These are phyloP conservation scores for Andrena minutula DNA, from an alignment of 2,888 invertebrate genomes.

Conservation along the genomic window DNA sequence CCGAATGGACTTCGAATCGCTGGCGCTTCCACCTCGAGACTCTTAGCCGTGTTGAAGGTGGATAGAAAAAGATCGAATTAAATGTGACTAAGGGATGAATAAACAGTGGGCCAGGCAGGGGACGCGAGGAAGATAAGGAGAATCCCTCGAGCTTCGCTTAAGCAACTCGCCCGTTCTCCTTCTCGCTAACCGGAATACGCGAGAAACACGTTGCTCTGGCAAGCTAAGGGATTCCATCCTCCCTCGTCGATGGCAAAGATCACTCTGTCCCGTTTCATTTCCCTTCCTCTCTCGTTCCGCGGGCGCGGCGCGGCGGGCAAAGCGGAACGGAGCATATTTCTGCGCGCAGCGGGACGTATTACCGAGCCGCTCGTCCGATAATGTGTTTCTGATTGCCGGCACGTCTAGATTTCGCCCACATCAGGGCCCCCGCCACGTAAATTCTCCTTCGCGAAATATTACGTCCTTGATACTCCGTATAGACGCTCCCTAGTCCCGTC, in stretches of 20 bases:
- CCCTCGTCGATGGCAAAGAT: conserved; percentile 45
- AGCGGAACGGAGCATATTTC: conserved; percentile 73
- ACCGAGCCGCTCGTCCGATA: conserved; percentile 79
- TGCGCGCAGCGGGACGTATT: conserved; percentile 80
- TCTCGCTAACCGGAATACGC: neutral
- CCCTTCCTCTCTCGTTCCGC: conserved; percentile 34
- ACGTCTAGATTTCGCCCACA: conserved; percentile 72
- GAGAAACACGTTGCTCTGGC: neutral
- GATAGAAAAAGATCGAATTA: no score
- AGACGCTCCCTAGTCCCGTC: neutral
- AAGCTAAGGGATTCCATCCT: neutral
- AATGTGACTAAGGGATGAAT: no score
- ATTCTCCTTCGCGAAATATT: conserved; percentile 67
- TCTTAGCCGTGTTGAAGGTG: no score
- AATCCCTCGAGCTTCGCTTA: neutral
- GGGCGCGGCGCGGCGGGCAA: conserved; percentile 52
- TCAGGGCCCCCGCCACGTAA: conserved; percentile 47
- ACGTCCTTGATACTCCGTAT: neutral
- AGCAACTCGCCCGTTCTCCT: neutral
- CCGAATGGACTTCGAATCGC: neutral
- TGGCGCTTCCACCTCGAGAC: neutral
- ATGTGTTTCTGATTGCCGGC: conserved; percentile 84
- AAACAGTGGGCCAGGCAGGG: neutral
- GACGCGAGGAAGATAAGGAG: no score
- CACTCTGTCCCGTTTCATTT: conserved; percentile 52